These are phyloP conservation scores for Haplotaxodon microlepis DNA, from an alignment of 2,113 vertebrate species.

Conservation along the genomic window DNA sequence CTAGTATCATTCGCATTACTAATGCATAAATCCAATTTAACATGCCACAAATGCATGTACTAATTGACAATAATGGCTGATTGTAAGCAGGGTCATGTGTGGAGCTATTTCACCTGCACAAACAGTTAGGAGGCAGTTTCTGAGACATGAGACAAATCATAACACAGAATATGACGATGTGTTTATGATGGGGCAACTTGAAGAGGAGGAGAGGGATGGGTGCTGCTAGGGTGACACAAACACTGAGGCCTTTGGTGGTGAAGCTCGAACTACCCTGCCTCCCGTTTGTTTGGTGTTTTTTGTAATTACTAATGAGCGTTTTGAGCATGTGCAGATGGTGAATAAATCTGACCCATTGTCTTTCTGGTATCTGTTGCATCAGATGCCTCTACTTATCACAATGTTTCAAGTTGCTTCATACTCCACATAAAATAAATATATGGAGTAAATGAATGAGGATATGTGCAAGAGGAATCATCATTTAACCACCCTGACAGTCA, in stretches of 20 bases:
- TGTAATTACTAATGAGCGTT: neutral
- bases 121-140: neutral
- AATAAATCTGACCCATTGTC: neutral
- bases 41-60: neutral
- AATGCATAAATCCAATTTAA: neutral
- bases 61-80: neutral
- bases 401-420: neutral
- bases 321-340: neutral
- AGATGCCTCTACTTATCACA: neutral
- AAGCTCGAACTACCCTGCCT: neutral
- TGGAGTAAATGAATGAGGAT: neutral
- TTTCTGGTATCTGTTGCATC: neutral
- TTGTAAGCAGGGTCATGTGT: neutral
- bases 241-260: neutral
- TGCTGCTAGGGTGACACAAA: neutral
- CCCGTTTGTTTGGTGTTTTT: neutral
- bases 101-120: neutral
- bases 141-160: neutral
- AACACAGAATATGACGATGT: neutral
- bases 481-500: neutral
- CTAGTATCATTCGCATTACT: accelerated
- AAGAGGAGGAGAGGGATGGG: neutral
- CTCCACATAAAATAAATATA: neutral
- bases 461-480: neutral
- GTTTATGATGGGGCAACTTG: neutral